Base-by-base conservation (phyloP, 2,797 vertebrate genomes). In the Siniperca undulata region DNA sequence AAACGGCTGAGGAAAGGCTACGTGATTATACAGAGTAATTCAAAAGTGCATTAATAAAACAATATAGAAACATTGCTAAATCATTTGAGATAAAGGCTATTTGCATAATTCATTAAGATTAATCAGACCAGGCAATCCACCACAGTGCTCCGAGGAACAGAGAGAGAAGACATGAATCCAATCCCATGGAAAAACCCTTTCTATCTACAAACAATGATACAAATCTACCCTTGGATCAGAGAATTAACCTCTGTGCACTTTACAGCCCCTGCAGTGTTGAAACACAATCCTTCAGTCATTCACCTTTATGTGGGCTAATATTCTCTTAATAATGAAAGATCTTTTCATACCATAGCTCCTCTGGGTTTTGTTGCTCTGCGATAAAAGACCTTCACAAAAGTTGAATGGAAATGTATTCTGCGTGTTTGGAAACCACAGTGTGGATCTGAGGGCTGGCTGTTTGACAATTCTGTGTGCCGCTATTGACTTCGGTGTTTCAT, bases 101-200 rank as follows among this genome's bases (percentile, higher is more conserved):
- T 96, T 96, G 95, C 95, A 96, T 96, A 96, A 96, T 96, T 96
- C 95, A 96, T 96, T 95, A 95, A 94, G 95, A 96, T 96, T 96
- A 96, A 96, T 95, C 95, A 96, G 95, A 94, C 88, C 80, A 87
- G 90, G 88, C 93, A 91, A 95, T 94, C 92, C 94, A 90, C 93
- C 90, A 82, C 86, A 82, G 89, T 50, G 89, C 93, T 92, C 87
- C 20, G 40, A 93, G 92, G 91, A 92, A 90, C 80, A 90, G 87
- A 84, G 73, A 80, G 84, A 75, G 88, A 88, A 93, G 90, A 93
- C 89, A 91, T 88, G 91, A 91, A 89, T 89, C 86, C 46, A 80
- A 58, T 93, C 91, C 93, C 92, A 85, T 82, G 81, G 91, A 92
- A 93, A 93, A 94, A 80, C 50, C 87, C 89, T 94, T 94, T 95